Evolutionary conservation across 2,797 vertebrate species (phyloP).

Genomic region (Enteromius paludinosus): DNA sequence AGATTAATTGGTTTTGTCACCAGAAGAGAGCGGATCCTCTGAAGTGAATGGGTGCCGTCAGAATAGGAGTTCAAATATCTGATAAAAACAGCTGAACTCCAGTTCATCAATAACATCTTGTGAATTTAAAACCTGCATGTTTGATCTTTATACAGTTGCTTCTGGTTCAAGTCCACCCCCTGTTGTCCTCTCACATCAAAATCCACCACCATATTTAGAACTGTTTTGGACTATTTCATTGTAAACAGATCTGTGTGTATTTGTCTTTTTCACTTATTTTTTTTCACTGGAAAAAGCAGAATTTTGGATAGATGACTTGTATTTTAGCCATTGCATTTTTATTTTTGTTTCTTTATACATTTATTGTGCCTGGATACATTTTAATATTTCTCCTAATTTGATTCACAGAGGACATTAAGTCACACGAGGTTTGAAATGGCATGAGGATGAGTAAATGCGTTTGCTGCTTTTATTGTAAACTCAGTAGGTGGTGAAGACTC

Average conservation of each 20-base stretch:
- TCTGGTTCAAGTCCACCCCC: neutral
- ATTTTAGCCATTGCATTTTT: neutral
- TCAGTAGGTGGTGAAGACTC: constrained; percentile 38
- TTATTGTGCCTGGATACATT: neutral
- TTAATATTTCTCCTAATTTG: neutral
- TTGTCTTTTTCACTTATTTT: neutral
- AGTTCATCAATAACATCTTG: neutral
- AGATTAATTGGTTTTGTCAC: neutral
- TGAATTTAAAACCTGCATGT: neutral
- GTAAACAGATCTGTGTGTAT: neutral
- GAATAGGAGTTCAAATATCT: neutral
- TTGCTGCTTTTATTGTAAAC: constrained; percentile 42
- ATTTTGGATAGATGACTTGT: neutral
- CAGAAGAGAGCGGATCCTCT: neutral
- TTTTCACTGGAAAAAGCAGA: neutral
- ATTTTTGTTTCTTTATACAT: neutral
- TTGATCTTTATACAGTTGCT: neutral
- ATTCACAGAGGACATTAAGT: neutral
- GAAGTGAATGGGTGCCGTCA: neutral
- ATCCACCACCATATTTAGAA: neutral
- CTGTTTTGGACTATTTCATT: neutral
- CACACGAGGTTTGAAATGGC: neutral
- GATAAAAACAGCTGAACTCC: neutral
- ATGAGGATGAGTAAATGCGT: constrained; percentile 3
- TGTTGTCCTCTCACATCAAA: neutral